These are phyloP conservation scores for Spea bombifrons DNA, from an alignment of 2,113 vertebrate species.

Conservation along the genomic window DNA sequence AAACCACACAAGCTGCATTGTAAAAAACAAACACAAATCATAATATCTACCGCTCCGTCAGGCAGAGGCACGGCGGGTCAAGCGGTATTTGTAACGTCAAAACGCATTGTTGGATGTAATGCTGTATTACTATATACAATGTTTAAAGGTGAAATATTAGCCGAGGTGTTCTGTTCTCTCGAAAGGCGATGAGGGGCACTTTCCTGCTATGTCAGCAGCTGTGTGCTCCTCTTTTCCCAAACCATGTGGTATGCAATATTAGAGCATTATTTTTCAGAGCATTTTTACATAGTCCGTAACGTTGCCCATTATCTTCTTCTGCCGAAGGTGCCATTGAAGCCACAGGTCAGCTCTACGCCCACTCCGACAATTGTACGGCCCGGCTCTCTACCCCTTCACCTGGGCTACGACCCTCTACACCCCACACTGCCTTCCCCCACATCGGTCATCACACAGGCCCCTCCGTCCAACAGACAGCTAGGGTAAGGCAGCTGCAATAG, in stretches of 20 bases:
- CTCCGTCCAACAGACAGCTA: constrained; percentile 87
- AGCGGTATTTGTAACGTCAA: too few species aligned
- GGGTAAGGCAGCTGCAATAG: constrained; percentile 70
- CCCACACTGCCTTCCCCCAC: constrained; percentile 94
- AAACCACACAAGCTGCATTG: too few species aligned
- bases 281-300: not conserved
- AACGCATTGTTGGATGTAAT: not conserved
- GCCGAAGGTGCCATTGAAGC: constrained; percentile 70
- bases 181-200: too few species aligned
- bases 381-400: constrained; percentile 86
- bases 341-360: constrained; percentile 78
- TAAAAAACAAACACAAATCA: too few species aligned
- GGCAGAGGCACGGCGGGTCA: too few species aligned
- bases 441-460: constrained; percentile 94
- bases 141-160: not conserved
- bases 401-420: constrained; percentile 86
- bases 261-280: too few species aligned
- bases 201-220: too few species aligned
- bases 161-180: too few species aligned
- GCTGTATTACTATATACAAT: not conserved
- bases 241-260: too few species aligned
- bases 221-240: too few species aligned
- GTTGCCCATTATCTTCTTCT: constrained; percentile 4
- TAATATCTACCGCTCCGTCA: too few species aligned
- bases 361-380: constrained; percentile 92